phyloP scores from a whole-genome alignment of 1,140 invertebrate species.

The Carposina sasakii region DNA sequence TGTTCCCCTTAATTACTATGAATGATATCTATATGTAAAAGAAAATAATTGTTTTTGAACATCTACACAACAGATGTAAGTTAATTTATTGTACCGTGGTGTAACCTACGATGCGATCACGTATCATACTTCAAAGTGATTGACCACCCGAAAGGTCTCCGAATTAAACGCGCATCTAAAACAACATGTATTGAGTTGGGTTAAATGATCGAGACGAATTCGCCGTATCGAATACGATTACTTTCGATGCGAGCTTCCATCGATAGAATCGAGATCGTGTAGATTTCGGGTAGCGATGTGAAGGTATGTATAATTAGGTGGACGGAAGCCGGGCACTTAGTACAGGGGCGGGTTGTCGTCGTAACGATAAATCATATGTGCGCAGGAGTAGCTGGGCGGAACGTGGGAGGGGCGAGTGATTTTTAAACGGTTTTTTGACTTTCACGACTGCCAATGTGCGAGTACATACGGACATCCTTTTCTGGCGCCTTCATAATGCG shows the following conservation, averaged over 20 bases:
- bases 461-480: slow-evolving; percentile 56
- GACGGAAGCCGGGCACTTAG: slow-evolving; percentile 63
- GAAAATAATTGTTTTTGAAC: no score
- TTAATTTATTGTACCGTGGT: no score
- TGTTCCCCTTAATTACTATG: no score
- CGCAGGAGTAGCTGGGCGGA: slow-evolving; percentile 58
- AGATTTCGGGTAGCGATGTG: slow-evolving; percentile 49
- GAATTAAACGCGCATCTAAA: no score
- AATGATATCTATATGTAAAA: no score
- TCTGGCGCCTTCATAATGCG: slow-evolving; percentile 53
- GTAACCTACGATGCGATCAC: no score
- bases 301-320: slow-evolving; percentile 57
- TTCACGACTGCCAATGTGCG: slow-evolving; percentile 57
- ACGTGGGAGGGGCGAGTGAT: slow-evolving; percentile 63
- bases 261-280: slow-evolving; percentile 40
- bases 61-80: no score
- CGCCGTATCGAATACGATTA: slow-evolving; percentile 36
- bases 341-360: slow-evolving; percentile 62
- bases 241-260: slow-evolving; percentile 25
- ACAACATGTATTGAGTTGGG: no score
- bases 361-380: slow-evolving; percentile 69
- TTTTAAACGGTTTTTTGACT: slow-evolving; percentile 71
- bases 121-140: no score
- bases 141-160: no score
- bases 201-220: slow-evolving; percentile 31